Conservation (phyloP, 2,888 invertebrate genomes). For the Scrobipalpa costella region DNA sequence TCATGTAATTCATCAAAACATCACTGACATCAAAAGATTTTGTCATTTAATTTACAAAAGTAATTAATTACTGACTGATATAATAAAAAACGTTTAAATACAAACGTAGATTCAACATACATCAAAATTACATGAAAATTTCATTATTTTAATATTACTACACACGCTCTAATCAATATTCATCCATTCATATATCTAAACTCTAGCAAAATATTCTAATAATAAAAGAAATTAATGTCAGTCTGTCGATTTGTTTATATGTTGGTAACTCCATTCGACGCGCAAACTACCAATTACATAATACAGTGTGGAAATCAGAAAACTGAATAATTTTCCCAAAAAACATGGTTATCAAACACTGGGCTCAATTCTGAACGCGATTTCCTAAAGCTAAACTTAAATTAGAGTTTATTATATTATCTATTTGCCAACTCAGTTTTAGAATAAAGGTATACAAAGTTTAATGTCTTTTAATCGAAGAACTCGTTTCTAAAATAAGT, state of each 20-base stretch:
- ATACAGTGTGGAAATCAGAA: background rate
- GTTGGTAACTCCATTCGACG: conserved; percentile 64
- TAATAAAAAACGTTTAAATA: background rate
- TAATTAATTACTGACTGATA: no score
- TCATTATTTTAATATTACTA: background rate
- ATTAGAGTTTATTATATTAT: no score
- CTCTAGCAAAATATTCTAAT: conserved; percentile 27
- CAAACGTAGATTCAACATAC: background rate
- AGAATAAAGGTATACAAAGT: no score
- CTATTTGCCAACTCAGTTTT: no score
- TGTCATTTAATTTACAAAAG: no score
- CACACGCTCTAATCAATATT: background rate
- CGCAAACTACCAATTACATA: conserved; percentile 18
- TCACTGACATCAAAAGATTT: background rate
- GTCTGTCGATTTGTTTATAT: conserved; percentile 59
- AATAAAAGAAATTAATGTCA: conserved; percentile 38
- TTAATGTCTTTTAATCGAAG: no score
- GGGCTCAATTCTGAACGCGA: no score
- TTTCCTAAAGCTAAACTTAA: no score
- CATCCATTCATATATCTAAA: conserved; percentile 16
- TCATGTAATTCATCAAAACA: conserved; percentile 4
- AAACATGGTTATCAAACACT: no score
- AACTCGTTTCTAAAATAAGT: no score
- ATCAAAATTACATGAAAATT: conserved; percentile 12
- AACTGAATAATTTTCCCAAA: no score